These are phyloP conservation scores for Lordiphosa stackelbergi DNA, from an alignment of 1,140 invertebrate species.

Conservation along the genomic window DNA sequence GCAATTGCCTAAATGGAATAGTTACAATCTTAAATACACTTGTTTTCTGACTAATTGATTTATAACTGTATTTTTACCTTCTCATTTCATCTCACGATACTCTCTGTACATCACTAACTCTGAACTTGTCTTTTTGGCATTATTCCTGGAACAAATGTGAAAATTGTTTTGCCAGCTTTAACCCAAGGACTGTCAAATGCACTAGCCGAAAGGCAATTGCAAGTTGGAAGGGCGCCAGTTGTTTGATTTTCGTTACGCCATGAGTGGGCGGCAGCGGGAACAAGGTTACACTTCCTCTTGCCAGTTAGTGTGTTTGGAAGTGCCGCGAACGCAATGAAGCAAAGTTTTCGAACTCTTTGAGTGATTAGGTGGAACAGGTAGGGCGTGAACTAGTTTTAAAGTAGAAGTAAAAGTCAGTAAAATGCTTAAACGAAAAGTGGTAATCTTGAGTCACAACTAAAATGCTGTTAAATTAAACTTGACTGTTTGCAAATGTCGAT, in stretches of 20 bases:
- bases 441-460: too few species aligned
- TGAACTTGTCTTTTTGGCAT: constrained; percentile 4
- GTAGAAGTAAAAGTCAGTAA: too few species aligned
- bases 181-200: constrained; percentile 59
- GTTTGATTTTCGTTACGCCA: constrained; percentile 38
- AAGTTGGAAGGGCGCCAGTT: constrained; percentile 57
- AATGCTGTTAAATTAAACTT: too few species aligned
- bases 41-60: too few species aligned
- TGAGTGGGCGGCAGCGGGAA: constrained; percentile 23
- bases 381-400: too few species aligned
- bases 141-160: constrained; percentile 30
- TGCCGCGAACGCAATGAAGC: background rate
- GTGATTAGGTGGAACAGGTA: constrained; percentile 52
- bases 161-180: constrained; percentile 64
- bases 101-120: constrained; percentile 6
- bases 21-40: too few species aligned
- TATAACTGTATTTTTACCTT: too few species aligned
- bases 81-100: background rate
- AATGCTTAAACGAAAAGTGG: too few species aligned
- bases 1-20: too few species aligned
- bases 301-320: background rate
- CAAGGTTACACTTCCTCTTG: constrained; percentile 52
- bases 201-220: constrained; percentile 33
- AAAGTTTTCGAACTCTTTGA: constrained; percentile 54
- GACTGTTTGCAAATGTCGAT: too few species aligned